phyloP scores from a whole-genome alignment of 2,113 vertebrate species.

The Himantopus leucocephalus region DNA sequence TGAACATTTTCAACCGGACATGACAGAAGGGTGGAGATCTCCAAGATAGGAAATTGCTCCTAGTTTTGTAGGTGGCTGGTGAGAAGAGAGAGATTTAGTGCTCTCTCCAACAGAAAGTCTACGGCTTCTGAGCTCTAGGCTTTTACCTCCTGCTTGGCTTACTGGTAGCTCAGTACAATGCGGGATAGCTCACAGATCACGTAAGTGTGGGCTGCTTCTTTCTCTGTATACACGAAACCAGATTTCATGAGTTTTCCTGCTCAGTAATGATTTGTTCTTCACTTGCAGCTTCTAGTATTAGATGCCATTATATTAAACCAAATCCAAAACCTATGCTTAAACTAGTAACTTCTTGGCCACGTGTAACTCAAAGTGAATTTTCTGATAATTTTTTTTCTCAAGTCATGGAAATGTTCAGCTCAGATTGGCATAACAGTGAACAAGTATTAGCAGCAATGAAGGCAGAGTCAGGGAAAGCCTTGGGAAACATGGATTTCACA shows the following conservation, averaged over 20 bases:
- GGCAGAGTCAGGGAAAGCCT: neutral
- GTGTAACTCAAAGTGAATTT: neutral
- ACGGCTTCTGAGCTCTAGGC: neutral
- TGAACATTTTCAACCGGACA: neutral
- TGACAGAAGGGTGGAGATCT: neutral
- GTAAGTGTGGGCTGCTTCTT: neutral
- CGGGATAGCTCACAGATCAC: neutral
- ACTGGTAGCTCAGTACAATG: accelerated
- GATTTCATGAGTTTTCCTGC: neutral
- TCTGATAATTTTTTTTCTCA: neutral
- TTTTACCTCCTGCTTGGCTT: neutral
- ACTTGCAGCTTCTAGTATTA: neutral
- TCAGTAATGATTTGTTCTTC: neutral
- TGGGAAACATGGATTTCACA: neutral
- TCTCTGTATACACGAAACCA: neutral
- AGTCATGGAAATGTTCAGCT: neutral
- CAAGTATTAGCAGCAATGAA: neutral
- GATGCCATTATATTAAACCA: neutral
- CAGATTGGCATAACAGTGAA: neutral
- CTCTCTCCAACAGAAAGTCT: neutral
- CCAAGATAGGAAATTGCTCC: neutral
- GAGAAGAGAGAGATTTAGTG: neutral
- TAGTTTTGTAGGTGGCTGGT: neutral
- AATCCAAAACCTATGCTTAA: neutral
- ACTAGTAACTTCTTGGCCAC: neutral